phyloP scores from a whole-genome alignment of 2,888 invertebrate species.

The Drosophila cognata region DNA sequence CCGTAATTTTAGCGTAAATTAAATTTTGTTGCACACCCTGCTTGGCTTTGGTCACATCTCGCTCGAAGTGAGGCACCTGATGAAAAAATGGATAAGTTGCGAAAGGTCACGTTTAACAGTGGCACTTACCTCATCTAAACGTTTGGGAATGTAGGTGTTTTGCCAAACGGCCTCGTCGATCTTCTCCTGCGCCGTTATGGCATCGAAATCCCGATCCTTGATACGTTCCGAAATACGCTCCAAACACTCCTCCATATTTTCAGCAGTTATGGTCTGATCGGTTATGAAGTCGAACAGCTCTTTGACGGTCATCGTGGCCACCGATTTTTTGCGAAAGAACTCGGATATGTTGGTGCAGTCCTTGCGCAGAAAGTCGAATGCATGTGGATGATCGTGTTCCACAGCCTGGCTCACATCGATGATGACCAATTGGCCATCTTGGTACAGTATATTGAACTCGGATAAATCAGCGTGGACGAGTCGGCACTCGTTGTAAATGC shows the following conservation, averaged over 20 bases:
- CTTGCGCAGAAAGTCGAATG: constrained; percentile 96
- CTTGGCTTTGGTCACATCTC: constrained; percentile 93
- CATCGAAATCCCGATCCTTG: constrained; percentile 87
- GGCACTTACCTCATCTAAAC: constrained; percentile 91
- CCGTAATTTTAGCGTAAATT: constrained; percentile 94
- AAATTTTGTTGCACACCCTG: constrained; percentile 90
- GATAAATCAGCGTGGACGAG: constrained; percentile 99
- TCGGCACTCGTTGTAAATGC: constrained; percentile 95
- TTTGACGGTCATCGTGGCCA: constrained; percentile 95
- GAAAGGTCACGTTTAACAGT: neutral
- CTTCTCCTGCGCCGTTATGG: constrained; percentile 90
- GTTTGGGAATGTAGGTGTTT: constrained; percentile 96
- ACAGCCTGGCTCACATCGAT: constrained; percentile 99
- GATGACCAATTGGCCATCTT: constrained; percentile 92
- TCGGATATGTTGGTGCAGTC: constrained; percentile 97
- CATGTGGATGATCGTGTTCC: constrained; percentile 98
- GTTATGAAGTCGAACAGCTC: constrained; percentile 98
- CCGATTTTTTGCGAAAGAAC: constrained; percentile 95
- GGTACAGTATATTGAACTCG: constrained; percentile 96
- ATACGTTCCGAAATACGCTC: constrained; percentile 90
- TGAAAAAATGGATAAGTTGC: constrained; percentile 21
- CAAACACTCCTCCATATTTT: constrained; percentile 92
- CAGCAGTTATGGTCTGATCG: constrained; percentile 92
- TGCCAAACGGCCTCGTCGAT: constrained; percentile 97
- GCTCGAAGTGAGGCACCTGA: constrained; percentile 92